Evolutionary conservation across 1,140 invertebrate species (phyloP).

Genomic region (Octopus sinensis): DNA sequence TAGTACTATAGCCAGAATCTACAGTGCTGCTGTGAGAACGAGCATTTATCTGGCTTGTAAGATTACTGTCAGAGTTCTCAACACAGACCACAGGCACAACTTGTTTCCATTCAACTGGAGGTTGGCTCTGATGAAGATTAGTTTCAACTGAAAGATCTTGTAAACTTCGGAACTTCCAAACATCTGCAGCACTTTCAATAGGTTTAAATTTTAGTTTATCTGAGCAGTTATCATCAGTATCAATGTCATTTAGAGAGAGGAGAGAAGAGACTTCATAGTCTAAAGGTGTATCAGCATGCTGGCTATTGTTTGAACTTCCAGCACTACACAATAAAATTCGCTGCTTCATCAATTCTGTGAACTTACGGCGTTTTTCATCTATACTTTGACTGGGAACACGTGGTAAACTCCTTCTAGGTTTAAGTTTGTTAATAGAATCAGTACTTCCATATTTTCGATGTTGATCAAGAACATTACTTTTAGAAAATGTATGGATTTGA

Average conservation of each 20-base stretch:
- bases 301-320: neutral
- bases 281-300: neutral
- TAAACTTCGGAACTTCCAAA: constrained; percentile 1
- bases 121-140: neutral
- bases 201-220: constrained; percentile 4
- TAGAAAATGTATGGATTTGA: neutral
- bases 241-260: neutral
- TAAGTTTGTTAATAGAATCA: neutral
- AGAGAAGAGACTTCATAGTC: constrained; percentile 12
- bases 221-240: neutral
- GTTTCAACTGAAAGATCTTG: neutral
- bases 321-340: constrained; percentile 8
- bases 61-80: neutral
- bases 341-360: constrained; percentile 9
- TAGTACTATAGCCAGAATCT: constrained; percentile 12
- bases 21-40: constrained; percentile 9
- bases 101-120: neutral
- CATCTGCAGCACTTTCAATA: constrained; percentile 12
- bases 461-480: neutral
- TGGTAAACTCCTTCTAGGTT: neutral
- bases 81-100: neutral
- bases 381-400: constrained; percentile 2
- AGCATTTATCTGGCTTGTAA: neutral
- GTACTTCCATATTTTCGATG: neutral
- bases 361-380: neutral